phyloP scores from a whole-genome alignment of 2,797 vertebrate species.

The Cottoperca gobio region DNA sequence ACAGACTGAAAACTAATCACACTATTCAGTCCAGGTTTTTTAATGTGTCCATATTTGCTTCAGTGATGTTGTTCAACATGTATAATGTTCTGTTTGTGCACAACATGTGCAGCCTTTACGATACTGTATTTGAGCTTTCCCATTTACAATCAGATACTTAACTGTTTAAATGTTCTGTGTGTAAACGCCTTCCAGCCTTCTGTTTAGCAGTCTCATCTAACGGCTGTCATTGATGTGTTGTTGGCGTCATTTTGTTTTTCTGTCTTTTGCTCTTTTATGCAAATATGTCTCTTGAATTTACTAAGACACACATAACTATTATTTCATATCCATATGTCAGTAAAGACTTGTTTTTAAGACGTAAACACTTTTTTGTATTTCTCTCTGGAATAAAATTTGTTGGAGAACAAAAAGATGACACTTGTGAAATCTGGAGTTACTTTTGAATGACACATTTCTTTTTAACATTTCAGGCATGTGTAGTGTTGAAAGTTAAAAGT shows the following conservation, averaged over 20 bases:
- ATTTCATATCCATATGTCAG: constrained; percentile 53
- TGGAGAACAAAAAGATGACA: constrained; percentile 18
- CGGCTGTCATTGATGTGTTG: not conserved
- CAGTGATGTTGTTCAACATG: constrained; percentile 14
- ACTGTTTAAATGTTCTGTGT: constrained; percentile 24
- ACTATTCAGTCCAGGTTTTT: constrained; percentile 5
- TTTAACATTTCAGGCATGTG: too few species aligned
- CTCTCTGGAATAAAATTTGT: constrained; percentile 71
- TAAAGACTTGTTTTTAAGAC: constrained; percentile 49
- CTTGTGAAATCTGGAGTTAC: not conserved
- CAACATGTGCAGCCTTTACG: constrained; percentile 31
- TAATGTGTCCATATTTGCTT: constrained; percentile 15
- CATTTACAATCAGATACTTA: not conserved
- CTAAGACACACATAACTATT: constrained; percentile 6
- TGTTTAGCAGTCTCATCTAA: constrained; percentile 15
- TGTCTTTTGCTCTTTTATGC: constrained; percentile 24
- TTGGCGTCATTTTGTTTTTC: constrained; percentile 11
- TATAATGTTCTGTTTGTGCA: constrained; percentile 34
- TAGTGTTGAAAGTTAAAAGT: too few species aligned
- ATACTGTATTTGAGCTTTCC: constrained; percentile 8
- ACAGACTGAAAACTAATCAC: constrained; percentile 34
- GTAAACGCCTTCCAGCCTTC: constrained; percentile 25
- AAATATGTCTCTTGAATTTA: constrained; percentile 30
- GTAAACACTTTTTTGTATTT: constrained; percentile 54
- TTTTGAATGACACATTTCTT: not conserved